Evolutionary conservation across 2,797 vertebrate genomes (phyloP), one percentile per base, ranked within the genome.

Genomic region (Acestrorhynchus altus): DNA sequence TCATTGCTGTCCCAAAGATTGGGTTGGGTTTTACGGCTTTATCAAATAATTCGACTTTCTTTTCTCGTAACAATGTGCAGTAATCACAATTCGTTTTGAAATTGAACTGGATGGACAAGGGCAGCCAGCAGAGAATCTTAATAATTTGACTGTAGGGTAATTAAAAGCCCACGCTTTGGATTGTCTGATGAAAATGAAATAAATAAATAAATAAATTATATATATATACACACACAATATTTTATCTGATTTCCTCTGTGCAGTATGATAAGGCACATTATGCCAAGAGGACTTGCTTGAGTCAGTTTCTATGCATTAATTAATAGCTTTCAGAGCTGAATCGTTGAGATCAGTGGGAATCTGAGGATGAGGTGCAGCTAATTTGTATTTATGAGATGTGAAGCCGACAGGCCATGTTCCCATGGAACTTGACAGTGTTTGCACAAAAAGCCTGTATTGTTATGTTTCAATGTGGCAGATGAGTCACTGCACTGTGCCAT

Each of bases 131-230:
- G 54, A 68, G 10, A 15, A 42, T 64, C 10, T 22, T 72, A 61
- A 73, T 46, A 61, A 59, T 59, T 28, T 35, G 20, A 35, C 40
- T 28, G 18, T 51, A 22, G 67, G 71, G 28, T 74, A 74, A 74
- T 74, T 78, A 82, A 75, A 77, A 82, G 10, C 42, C n/a, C 46
- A 42, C 47, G 69, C 49, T 70, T 65, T 74, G 64, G 60, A 65
- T 57, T 70, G 70, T 49, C n/a, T n/a, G n/a, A n/a, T 74, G 71
- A 81, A 26, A 51, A 71, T n/a, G n/a, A n/a, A n/a, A n/a, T n/a
- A n/a, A n/a, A n/a, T 2, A 35, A 6, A 35, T n/a, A 35, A 35
- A 35, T 2, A 66, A 44, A 64, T 71, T 46, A 70, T 71, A 73
- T 44, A 66, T 71, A 72, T 71, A 31, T 78, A 15, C n/a, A n/a